Evolutionary conservation across 2,888 invertebrate genomes (phyloP), one percentile per base, ranked within the genome.

Genomic region (Onchidella celtica): DNA sequence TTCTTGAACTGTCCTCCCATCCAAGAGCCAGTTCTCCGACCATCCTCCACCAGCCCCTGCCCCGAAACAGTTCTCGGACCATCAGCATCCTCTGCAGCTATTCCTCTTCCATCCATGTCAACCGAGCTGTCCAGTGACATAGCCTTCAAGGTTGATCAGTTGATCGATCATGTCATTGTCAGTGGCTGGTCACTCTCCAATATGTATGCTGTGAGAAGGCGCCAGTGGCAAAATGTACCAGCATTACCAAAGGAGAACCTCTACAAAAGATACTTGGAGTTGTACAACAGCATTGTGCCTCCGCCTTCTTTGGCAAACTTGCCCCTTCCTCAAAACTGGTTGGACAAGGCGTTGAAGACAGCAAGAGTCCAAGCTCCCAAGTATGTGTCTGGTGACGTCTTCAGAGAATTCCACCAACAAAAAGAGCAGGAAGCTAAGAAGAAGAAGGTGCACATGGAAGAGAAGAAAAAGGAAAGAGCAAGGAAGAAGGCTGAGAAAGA

Each of bases 401-500:
- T n/a, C 9, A 40, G 24, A 24, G 70, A 24, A 9, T 21, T 24
- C 24, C n/a, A n/a, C 4, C 11, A 24, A 3, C 17, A 27, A 38
- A 40, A 40, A 27, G 40, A 6, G 6, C 3, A 38, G 24, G 70
- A 47, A 17, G 47, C 6, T 6, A 47, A 47, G 47, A 17, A 47
- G 9, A 47, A 47, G 47, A 47, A 47, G 47, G 47, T 11, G 47
- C 9, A 6, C 6, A 17, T 11, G 17, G 47, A 47, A 17, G 47
- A 47, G 17, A 27, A 21, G 47, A 9, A 70, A 40, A 70, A n/a
- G n/a, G 34, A 40, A 24, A 21, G n/a, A 27, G 70, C 21, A 24
- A 40, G 38, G 40, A 70, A 40, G 47, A 70, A 40, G 24, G 70
- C 40, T 38, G 70, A 70, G 47, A 47, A 17, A 47, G 47, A 47